These are phyloP conservation scores for Formica aserva DNA, from an alignment of 2,888 invertebrate genomes.

Conservation along the genomic window DNA sequence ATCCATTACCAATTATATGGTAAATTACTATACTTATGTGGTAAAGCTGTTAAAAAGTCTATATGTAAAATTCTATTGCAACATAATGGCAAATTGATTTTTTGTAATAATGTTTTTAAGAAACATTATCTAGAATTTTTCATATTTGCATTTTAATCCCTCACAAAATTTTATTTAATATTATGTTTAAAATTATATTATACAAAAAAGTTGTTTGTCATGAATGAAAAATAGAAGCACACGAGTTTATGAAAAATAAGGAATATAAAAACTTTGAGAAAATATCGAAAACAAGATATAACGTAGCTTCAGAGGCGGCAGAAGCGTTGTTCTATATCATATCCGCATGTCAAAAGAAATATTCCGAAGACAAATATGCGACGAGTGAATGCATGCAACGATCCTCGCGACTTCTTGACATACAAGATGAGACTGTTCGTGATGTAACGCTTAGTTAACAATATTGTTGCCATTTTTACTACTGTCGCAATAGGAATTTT, in stretches of 20 bases:
- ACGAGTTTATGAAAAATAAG: constrained; percentile 31
- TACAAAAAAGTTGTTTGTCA: not conserved
- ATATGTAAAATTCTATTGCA: not conserved
- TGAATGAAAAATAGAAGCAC: not conserved
- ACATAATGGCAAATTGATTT: not conserved
- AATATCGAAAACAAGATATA: constrained; percentile 34
- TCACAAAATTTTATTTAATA: not conserved
- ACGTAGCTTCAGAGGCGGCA: not conserved
- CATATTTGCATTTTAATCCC: constrained; percentile 2
- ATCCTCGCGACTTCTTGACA: not conserved
- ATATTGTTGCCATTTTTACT: constrained; percentile 36
- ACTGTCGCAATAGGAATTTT: constrained; percentile 37
- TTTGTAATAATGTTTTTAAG: not conserved
- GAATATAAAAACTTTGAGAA: not conserved
- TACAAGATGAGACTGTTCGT: not conserved
- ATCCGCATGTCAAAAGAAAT: constrained; percentile 42
- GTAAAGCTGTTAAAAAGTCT: not conserved
- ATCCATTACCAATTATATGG: not conserved
- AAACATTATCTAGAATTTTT: not conserved
- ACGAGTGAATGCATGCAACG: constrained; percentile 27
- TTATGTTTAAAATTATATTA: not conserved
- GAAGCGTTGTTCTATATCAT: constrained; percentile 9
- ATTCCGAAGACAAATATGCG: constrained; percentile 47
- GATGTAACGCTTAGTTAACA: constrained; percentile 13
- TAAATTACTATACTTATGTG: not conserved